Conservation (phyloP, 2,113 vertebrate genomes). For the Microcebus murinus region DNA sequence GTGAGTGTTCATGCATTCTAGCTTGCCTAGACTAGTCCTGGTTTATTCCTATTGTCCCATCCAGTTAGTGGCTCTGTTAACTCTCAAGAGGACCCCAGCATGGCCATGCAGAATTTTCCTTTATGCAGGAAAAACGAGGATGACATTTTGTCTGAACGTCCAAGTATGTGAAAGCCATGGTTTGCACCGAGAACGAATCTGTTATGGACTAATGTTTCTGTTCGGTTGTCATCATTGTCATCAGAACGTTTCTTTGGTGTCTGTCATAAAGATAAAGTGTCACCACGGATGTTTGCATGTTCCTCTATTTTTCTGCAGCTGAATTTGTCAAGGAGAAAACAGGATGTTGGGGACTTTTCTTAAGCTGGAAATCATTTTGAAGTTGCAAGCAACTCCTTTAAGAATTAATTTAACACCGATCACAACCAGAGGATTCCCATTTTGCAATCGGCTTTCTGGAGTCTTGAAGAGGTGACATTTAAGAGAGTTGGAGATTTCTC, state of each 20-base stretch:
- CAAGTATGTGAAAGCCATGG: neutral
- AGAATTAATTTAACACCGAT: neutral
- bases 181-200: neutral
- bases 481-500: neutral
- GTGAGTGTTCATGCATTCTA: neutral
- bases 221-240: neutral
- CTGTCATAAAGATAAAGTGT: neutral
- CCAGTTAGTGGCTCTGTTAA: neutral
- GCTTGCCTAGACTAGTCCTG: neutral
- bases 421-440: constrained; percentile 13
- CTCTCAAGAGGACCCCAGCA: neutral
- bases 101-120: neutral
- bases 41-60: neutral
- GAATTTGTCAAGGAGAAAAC: constrained; percentile 27
- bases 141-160: neutral
- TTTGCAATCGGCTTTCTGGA: constrained; percentile 45
- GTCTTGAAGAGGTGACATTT: neutral
- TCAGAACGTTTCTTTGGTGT: neutral
- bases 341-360: neutral
- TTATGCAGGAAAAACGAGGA: neutral
- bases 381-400: constrained; percentile 39
- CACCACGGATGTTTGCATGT: neutral
- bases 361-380: constrained; percentile 54
- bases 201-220: neutral
- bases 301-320: neutral